Conservation (phyloP, 2,888 invertebrate species). For the Crocallis elinguaria region DNA sequence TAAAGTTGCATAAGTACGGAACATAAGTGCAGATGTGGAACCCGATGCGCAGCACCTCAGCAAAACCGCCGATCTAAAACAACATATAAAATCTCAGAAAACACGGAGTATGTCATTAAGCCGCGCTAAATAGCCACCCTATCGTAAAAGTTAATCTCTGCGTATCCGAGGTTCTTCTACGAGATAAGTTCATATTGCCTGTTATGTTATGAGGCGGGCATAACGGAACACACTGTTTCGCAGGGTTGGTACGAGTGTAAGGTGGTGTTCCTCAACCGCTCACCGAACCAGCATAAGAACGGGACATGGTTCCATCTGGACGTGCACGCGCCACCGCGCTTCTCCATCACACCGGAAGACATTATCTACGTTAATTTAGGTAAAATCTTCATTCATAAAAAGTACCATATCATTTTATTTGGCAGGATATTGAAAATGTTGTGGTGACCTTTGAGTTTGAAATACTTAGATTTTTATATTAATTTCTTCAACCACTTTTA, state of each 20-base stretch:
- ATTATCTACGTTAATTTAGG: constrained; percentile 97
- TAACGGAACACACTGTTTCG: constrained; percentile 6
- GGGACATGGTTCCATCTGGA: constrained; percentile 99
- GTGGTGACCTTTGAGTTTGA: too few species aligned
- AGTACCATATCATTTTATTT: not conserved
- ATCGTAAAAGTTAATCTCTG: constrained; percentile 23
- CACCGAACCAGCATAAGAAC: constrained; percentile 95
- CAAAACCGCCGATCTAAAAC: not conserved
- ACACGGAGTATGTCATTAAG: constrained; percentile 13
- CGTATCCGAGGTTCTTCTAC: constrained; percentile 14
- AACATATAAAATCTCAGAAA: constrained; percentile 17
- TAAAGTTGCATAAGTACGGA: too few species aligned
- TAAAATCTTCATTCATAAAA: constrained; percentile 41
- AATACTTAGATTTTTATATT: not conserved
- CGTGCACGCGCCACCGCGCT: constrained; percentile 98
- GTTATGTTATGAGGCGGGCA: constrained; percentile 5
- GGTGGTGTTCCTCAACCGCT: constrained; percentile 97
- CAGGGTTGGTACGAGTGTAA: constrained; percentile 98
- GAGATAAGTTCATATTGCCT: constrained; percentile 20
- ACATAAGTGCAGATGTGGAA: not conserved
- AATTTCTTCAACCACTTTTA: not conserved
- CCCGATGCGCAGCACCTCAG: not conserved
- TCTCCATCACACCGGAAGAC: constrained; percentile 97
- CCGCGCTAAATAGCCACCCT: constrained; percentile 16
- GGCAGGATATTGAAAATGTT: not conserved